These are phyloP conservation scores for Amphimallon solstitiale DNA, from an alignment of 2,888 invertebrate species.

Conservation along the genomic window DNA sequence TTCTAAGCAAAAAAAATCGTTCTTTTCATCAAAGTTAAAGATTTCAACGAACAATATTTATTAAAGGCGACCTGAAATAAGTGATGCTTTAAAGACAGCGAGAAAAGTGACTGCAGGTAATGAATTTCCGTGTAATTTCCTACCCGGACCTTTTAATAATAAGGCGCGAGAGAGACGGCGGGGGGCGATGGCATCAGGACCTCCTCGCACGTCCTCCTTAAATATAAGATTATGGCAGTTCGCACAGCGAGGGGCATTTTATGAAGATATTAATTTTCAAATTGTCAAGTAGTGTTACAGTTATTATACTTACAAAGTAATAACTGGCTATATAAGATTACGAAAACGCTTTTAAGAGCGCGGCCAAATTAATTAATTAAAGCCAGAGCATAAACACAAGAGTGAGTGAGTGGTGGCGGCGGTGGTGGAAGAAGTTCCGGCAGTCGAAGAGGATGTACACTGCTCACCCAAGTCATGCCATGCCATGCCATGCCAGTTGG, in stretches of 20 bases:
- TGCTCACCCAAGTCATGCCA: too few species aligned
- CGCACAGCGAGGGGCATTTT: conserved; percentile 62
- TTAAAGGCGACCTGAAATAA: neutral
- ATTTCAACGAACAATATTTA: neutral
- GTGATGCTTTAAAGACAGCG: neutral
- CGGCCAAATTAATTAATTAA: conserved; percentile 64
- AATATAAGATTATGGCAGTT: conserved; percentile 43
- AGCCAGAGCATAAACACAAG: conserved; percentile 62
- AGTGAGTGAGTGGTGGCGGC: conserved; percentile 53
- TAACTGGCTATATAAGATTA: conserved; percentile 62
- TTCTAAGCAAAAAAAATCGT: too few species aligned
- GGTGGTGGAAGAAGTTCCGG: conserved; percentile 34
- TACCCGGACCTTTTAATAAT: conserved; percentile 61
- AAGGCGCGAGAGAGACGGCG: neutral
- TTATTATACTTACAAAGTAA: conserved; percentile 64
- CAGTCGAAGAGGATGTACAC: neutral
- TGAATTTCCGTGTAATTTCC: conserved; percentile 48
- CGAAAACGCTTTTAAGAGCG: conserved; percentile 61
- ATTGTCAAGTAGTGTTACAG: conserved; percentile 63
- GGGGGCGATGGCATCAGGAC: conserved; percentile 54
- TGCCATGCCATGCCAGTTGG: conserved; percentile 46
- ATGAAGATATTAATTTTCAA: conserved; percentile 65
- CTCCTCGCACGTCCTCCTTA: conserved; percentile 42
- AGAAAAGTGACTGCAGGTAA: conserved; percentile 34
- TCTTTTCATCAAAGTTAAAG: too few species aligned